Percentiles rank a stretch among this genome's conserved stretches.
Evolutionary conservation across 2,797 vertebrate species (phyloP).

Genomic region (Myripristis murdjan): DNA sequence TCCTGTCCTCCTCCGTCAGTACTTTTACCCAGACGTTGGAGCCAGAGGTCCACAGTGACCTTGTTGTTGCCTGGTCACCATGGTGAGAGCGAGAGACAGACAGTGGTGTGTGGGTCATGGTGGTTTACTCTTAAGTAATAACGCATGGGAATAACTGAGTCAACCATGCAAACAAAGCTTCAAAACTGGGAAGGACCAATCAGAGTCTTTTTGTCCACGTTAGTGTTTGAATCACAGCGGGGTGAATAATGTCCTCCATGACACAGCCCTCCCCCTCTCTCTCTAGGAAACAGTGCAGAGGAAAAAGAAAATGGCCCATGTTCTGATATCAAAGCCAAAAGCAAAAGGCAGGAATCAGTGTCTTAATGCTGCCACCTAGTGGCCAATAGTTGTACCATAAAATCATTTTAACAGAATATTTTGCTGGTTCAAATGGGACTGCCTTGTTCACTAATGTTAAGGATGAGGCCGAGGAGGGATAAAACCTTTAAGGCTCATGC

Average conservation of each 20-base stretch:
- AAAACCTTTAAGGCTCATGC: too few relatives aligned
- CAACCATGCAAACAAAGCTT: slow-evolving; percentile 46
- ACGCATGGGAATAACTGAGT: slow-evolving; percentile 73
- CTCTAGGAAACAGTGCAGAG: slow-evolving; percentile 31
- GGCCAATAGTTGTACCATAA: slow-evolving; percentile 32
- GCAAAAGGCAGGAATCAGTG: slow-evolving; percentile 7
- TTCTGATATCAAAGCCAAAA: slow-evolving; percentile 49
- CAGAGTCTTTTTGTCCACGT: slow-evolving; percentile 36
- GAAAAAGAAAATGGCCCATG: slow-evolving; percentile 71
- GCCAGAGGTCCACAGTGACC: slow-evolving; percentile 11
- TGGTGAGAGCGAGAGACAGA: slow-evolving; percentile 64
- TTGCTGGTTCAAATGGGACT: too few relatives aligned
- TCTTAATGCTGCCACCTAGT: slow-evolving; percentile 77
- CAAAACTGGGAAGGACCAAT: slow-evolving; percentile 45
- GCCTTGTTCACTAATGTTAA: too few relatives aligned
- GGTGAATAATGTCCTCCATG: slow-evolving; percentile 84
- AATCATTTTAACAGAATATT: not conserved
- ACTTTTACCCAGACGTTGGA: slow-evolving; percentile 1
- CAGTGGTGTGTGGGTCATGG: slow-evolving; percentile 53
- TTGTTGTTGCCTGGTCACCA: slow-evolving; percentile 73
- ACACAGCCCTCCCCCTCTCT: slow-evolving; percentile 57
- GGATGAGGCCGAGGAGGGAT: too few relatives aligned
- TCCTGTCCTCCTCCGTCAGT: slow-evolving; percentile 26
- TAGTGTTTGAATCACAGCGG: slow-evolving; percentile 67
- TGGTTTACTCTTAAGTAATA: slow-evolving; percentile 65